Evolutionary conservation across 2,797 vertebrate species (phyloP).

Genomic region (Ataeniobius toweri): DNA sequence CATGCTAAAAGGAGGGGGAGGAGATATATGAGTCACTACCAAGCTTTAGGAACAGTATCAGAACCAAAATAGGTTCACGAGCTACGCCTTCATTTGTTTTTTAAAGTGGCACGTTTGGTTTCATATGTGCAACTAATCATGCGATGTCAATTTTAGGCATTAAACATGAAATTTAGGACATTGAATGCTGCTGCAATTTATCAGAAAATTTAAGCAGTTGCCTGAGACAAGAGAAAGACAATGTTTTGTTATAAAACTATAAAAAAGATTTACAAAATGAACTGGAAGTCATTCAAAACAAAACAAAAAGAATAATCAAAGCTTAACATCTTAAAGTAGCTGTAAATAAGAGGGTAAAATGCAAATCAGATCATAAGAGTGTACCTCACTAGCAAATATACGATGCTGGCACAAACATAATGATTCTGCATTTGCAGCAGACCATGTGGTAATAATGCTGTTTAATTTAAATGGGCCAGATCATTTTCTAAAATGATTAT

Average conservation of each 20-base stretch:
- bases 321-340: background rate
- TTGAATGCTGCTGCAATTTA: background rate
- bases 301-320: background rate
- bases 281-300: background rate
- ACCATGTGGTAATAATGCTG: background rate
- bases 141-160: background rate
- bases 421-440: background rate
- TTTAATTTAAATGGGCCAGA: conserved; percentile 5
- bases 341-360: background rate
- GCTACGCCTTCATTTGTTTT: background rate
- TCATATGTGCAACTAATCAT: no score
- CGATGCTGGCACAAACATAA: background rate
- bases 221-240: background rate
- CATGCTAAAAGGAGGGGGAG: background rate
- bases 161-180: no score
- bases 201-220: no score
- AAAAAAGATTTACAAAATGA: background rate
- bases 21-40: background rate
- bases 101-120: background rate
- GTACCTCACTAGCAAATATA: background rate
- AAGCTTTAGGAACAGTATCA: background rate
- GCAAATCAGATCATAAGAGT: background rate
- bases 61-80: background rate
- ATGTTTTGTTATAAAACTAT: background rate
- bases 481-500: conserved; percentile 16